These are phyloP conservation scores for Octomys mimax DNA, from an alignment of 2,797 vertebrate species.

Conservation along the genomic window DNA sequence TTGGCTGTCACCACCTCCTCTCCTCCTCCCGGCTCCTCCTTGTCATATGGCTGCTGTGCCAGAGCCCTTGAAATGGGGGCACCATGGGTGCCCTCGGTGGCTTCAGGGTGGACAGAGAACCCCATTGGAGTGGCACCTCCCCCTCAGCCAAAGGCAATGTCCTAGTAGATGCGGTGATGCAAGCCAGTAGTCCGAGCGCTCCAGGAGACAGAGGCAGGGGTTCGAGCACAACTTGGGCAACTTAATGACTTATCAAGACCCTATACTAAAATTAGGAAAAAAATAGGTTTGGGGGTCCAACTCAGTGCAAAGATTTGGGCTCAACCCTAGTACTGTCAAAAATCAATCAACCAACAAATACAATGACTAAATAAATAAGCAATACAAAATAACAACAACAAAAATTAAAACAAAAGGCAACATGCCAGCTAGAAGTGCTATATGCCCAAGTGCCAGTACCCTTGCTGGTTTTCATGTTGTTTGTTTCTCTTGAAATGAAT, in stretches of 20 bases:
- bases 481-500: background rate
- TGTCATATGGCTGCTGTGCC: background rate
- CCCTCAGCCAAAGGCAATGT: background rate
- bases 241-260: background rate
- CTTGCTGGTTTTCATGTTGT: background rate
- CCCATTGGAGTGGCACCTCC: accelerated
- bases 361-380: background rate
- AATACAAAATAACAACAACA: background rate
- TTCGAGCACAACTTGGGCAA: background rate
- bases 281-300: background rate
- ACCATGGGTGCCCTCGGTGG: background rate
- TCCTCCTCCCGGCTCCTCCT: background rate
- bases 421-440: background rate
- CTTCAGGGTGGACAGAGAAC: background rate
- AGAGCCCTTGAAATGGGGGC: background rate
- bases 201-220: background rate
- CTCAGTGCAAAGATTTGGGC: background rate
- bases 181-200: background rate
- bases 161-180: background rate
- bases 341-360: background rate
- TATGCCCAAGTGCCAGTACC: accelerated
- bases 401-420: background rate
- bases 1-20: accelerated
- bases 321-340: background rate
- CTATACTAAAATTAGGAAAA: background rate